Evolutionary conservation across 2,888 invertebrate genomes (phyloP).

Genomic region (Arctia plantaginis): DNA sequence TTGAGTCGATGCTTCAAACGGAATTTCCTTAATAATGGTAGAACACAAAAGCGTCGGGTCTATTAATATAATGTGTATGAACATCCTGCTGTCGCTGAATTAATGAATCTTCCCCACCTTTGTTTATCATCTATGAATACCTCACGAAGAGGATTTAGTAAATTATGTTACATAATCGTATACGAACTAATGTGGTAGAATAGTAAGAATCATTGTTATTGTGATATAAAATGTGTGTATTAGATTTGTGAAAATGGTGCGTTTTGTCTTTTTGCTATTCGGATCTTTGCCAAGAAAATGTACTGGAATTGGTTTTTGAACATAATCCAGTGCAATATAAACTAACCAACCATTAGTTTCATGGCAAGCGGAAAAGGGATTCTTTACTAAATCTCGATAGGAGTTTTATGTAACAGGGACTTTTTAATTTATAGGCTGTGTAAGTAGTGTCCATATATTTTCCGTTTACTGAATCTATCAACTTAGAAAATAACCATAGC

Average conservation of each 20-base stretch:
- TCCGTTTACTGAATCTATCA: too few species aligned
- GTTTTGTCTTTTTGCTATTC: not conserved
- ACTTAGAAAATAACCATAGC: too few species aligned
- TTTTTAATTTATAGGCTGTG: not conserved
- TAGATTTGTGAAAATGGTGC: not conserved
- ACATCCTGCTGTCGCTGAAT: constrained; percentile 47
- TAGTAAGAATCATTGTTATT: constrained; percentile 2
- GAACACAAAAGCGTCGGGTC: constrained; percentile 36
- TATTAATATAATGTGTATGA: constrained; percentile 48
- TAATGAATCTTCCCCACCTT: constrained; percentile 51
- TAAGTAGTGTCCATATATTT: not conserved
- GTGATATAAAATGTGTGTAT: constrained; percentile 1
- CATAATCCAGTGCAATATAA: constrained; percentile 12
- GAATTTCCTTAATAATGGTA: constrained; percentile 50
- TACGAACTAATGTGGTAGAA: constrained; percentile 21
- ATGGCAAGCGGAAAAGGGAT: not conserved
- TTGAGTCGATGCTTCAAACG: constrained; percentile 38
- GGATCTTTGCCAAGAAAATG: constrained; percentile 6
- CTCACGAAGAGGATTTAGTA: constrained; percentile 45
- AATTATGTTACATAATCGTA: constrained; percentile 39
- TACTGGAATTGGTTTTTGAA: constrained; percentile 2
- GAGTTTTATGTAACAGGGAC: not conserved
- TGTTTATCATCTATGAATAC: constrained; percentile 55
- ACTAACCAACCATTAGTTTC: constrained; percentile 1
- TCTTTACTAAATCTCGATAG: not conserved